phyloP scores from a whole-genome alignment of 2,113 vertebrate genomes.

The Myotis lucifugus region DNA sequence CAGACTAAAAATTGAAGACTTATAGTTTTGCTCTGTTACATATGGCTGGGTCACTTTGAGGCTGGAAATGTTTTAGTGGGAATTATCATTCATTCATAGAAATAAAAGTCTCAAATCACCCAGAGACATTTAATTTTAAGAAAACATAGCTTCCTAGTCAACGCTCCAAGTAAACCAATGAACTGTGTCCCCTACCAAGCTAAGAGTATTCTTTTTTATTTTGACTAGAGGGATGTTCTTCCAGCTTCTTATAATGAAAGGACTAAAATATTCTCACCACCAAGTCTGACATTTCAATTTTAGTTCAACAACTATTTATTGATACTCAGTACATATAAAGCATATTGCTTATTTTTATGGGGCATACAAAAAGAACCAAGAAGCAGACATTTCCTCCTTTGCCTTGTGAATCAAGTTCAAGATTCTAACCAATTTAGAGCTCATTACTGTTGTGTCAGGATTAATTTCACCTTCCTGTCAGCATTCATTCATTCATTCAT shows the following conservation, averaged over 20 bases:
- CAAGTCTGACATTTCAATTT: neutral
- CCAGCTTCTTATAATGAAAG: conserved; percentile 20
- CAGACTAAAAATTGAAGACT: neutral
- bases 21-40: neutral
- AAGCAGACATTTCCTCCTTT: neutral
- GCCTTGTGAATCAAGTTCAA: conserved; percentile 28
- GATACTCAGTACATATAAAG: neutral
- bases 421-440: neutral
- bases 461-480: neutral
- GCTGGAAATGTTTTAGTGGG: neutral
- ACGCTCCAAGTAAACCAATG: neutral
- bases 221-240: neutral
- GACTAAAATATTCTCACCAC: neutral
- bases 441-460: neutral
- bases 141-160: conserved; percentile 1
- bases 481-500: neutral
- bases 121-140: conserved; percentile 6
- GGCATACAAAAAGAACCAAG: neutral
- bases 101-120: neutral
- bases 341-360: neutral
- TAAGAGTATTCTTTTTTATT: conserved; percentile 28
- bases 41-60: neutral
- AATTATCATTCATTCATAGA: neutral
- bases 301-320: conserved; percentile 28
- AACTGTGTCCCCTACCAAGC: neutral